Evolutionary conservation across 2,888 invertebrate genomes (phyloP), one percentile per base, ranked within the genome.

Genomic region (Siphlonurus alternatus): DNA sequence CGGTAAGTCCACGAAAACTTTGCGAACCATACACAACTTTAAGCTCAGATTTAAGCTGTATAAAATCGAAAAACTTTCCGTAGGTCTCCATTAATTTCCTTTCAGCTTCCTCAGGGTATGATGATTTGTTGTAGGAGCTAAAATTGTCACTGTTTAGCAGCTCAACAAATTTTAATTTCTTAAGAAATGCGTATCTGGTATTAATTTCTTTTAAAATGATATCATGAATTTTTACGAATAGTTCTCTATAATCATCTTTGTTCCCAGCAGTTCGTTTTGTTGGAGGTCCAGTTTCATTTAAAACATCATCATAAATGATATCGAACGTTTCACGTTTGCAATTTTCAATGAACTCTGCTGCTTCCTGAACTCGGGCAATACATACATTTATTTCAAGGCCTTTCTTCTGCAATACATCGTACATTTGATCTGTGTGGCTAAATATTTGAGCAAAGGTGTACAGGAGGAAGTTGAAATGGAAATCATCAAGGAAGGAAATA

Each of bases 131-230:
- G n/a, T n/a, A n/a, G n/a, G n/a, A n/a, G n/a, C n/a, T n/a, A n/a
- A n/a, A n/a, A n/a, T n/a, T n/a, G n/a, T n/a, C n/a, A n/a, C n/a
- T n/a, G 53, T 65, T 56, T 20, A 53, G 56, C 23, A 66, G 53
- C 3, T 38, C 51, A 20, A 65, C 19, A 64, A 66, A 66, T 51
- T 66, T 2, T 19, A 66, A 24, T 23, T 67, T 66, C 25, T 66
- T 61, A 2, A 18, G 19, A 25, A 62, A 56, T 23, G 59, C 51
- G 61, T 66, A 67, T 53, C 67, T 54, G 10, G 38, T 38, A 53
- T 63, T 53, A 15, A 66, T 59, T 66, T 65, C 61, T 24, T 61
- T 56, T 19, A 61, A 60, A 63, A 66, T 61, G 3, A 20, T n/a
- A 53, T 64, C 64, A 51, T 61, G 20, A 53, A 64, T 64, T 61